Evolutionary conservation across 1,140 invertebrate genomes (phyloP), one percentile per base, ranked within the genome.

Genomic region (Calliopsis andreniformis): DNA sequence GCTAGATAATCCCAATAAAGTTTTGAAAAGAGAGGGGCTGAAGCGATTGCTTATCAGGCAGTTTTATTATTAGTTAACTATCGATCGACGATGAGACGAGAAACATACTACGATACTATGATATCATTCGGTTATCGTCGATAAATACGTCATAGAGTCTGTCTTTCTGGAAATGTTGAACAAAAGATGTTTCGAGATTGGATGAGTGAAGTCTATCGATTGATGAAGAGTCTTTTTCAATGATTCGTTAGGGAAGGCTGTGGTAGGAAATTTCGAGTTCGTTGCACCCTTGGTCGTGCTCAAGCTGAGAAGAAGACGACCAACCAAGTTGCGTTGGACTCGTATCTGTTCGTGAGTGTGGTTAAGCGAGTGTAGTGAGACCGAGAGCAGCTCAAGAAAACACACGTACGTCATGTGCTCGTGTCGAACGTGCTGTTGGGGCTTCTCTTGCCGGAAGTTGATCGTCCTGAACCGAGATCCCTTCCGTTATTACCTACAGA

Each of bases 261-360:
- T 30, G 42, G 45, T 67, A 68, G 39, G 76, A 83, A 86, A 80
- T 76, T 64, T 39, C 71, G 72, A 76, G 85, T 87, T 87, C 85
- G 80, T 86, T 87, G 82, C 82, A 82, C 84, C 77, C 67, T 78
- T 59, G 49, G 49, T 51, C 61, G 47, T 70, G 51, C 55, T 56
- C 75, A 39, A 56, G 14, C n/a, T 35, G 55, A n/a, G 8, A 85
- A 86, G 75, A 76, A 66, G 62, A 51, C 10, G 10, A 10, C 63
- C 66, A 64, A 76, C 67, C n/a, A n/a, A 58, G 32, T 20, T 72
- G 28, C 42, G 76, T 18, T n/a, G 32, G 35, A 20, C n/a, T 39
- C 18, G 55, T 42, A 12, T 5, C 20, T 59, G 7, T 49, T 43
- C 47, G 58, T 53, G 73, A 14, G 45, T 55, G 39, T 18, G n/a